Conservation (phyloP, 2,888 invertebrate species). For the Xylocampa areola region DNA sequence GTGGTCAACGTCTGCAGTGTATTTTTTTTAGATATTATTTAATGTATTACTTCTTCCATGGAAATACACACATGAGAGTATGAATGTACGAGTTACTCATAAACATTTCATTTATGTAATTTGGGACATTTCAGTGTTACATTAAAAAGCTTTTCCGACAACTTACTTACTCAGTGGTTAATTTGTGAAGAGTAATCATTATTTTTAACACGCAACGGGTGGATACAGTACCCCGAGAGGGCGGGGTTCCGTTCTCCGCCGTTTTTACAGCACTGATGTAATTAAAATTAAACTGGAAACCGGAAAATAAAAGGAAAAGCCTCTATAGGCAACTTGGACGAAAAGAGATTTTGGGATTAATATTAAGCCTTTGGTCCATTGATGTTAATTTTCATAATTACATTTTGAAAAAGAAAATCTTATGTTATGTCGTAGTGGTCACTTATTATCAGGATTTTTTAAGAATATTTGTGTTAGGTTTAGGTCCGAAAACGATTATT, state of each 20-base stretch:
- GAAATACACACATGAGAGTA: no score
- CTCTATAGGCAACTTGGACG: background rate
- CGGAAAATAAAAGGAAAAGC: background rate
- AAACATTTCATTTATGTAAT: constrained; percentile 22
- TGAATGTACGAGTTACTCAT: constrained; percentile 6
- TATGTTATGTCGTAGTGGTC: background rate
- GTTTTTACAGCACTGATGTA: constrained; percentile 11
- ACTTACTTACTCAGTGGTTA: constrained; percentile 48
- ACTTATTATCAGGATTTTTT: background rate
- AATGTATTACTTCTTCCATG: no score
- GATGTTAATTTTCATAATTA: constrained; percentile 20
- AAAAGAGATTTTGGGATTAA: constrained; percentile 7
- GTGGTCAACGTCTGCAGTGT: no score
- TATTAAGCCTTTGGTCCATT: constrained; percentile 9
- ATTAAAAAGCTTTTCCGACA: constrained; percentile 57
- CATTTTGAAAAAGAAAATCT: constrained; percentile 8
- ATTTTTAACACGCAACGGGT: constrained; percentile 45
- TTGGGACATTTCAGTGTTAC: constrained; percentile 20
- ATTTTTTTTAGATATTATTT: no score
- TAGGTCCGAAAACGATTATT: background rate
- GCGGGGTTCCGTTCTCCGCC: background rate
- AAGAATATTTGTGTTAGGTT: background rate
- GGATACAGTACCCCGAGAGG: background rate
- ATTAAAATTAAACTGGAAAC: constrained; percentile 29
- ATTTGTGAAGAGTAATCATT: constrained; percentile 42